phyloP scores from a whole-genome alignment of 2,888 invertebrate genomes.

The Platycheirus rosarum region DNA sequence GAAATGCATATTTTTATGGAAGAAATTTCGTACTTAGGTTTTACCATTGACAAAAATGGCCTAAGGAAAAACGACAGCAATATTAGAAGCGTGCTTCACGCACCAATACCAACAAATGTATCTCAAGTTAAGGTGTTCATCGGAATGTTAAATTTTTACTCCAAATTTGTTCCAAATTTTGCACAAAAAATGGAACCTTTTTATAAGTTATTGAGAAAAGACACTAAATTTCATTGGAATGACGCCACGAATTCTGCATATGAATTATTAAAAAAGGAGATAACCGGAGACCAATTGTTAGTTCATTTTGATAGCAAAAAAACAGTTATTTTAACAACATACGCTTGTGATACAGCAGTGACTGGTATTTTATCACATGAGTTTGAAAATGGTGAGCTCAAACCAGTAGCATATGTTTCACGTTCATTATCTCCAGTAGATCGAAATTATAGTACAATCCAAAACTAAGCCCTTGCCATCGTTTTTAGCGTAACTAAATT shows the following conservation, averaged over 20 bases:
- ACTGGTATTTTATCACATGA: constrained; percentile 20
- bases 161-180: constrained; percentile 13
- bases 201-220: constrained; percentile 51
- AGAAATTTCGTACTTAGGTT: too few species aligned
- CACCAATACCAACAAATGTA: constrained; percentile 73
- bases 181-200: constrained; percentile 46
- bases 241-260: constrained; percentile 23
- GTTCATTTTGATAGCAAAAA: neutral
- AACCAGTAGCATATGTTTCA: constrained; percentile 17
- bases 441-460: constrained; percentile 14
- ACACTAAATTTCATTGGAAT: constrained; percentile 15
- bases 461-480: constrained; percentile 44
- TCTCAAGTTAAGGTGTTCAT: constrained; percentile 72
- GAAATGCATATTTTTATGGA: too few species aligned
- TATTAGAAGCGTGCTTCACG: too few species aligned
- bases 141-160: constrained; percentile 4
- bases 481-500: constrained; percentile 63
- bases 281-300: constrained; percentile 27
- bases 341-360: constrained; percentile 22
- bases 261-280: too few species aligned
- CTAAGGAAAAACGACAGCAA: too few species aligned
- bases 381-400: constrained; percentile 5
- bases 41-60: too few species aligned
- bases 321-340: constrained; percentile 30
- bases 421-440: constrained; percentile 29